Percentiles rank a stretch among this genome's conserved stretches.
These are phyloP conservation scores for Poecilobothrus nobilitatus DNA, from an alignment of 2,888 invertebrate species.

Conservation along the genomic window DNA sequence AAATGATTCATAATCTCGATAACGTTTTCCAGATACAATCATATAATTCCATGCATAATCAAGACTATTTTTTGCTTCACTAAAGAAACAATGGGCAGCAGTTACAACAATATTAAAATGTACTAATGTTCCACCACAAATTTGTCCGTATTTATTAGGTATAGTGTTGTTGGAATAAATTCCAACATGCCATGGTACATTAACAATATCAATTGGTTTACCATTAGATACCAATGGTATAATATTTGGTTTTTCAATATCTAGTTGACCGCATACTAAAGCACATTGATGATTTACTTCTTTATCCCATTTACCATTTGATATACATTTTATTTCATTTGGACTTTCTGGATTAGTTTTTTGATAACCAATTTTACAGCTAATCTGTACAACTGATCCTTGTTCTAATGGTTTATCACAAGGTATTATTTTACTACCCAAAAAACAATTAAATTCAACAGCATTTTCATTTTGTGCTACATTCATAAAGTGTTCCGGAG, in stretches of 20 bases:
- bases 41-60: constrained; percentile 14
- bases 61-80: constrained; percentile 10
- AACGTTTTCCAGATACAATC: constrained; percentile 26
- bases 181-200: constrained; percentile 34
- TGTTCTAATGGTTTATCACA: constrained; percentile 15
- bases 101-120: constrained; percentile 29
- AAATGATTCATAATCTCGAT: constrained; percentile 14
- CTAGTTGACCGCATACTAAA: constrained; percentile 29
- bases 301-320: constrained; percentile 29
- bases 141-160: constrained; percentile 17
- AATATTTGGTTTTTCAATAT: constrained; percentile 11
- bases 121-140: constrained; percentile 31
- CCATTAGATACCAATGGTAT: constrained; percentile 21
- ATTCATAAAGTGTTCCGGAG: neutral
- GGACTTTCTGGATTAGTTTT: constrained; percentile 13
- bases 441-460: neutral
- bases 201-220: constrained; percentile 18
- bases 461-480: neutral
- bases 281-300: constrained; percentile 26
- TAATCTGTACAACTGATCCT: constrained; percentile 19
- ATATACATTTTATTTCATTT: constrained; percentile 24
- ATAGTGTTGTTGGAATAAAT: constrained; percentile 22
- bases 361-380: constrained; percentile 17
- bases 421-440: neutral
- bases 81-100: constrained; percentile 30